Percentiles rank a stretch among this genome's conserved stretches.
Conservation (phyloP, 2,888 invertebrate species). For the Drosophila mayaguana region DNA sequence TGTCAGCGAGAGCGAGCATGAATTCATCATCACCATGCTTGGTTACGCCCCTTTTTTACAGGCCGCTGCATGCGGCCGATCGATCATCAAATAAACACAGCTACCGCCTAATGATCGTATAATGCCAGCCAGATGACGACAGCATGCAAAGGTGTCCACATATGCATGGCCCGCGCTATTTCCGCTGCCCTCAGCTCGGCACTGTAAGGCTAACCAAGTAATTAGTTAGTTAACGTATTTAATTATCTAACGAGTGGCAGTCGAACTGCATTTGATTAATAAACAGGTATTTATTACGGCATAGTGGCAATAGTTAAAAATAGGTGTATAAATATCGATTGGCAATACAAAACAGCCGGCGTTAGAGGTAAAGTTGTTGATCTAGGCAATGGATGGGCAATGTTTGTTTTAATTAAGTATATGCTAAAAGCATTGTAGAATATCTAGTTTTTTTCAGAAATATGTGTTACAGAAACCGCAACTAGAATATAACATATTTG, state of each 20-base stretch:
- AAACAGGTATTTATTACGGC: background rate
- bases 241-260: background rate
- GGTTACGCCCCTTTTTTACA: constrained; percentile 63
- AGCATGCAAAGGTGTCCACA: constrained; percentile 14
- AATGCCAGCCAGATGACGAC: constrained; percentile 44
- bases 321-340: background rate
- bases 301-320: background rate
- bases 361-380: background rate
- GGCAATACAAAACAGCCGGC: background rate
- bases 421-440: too few species aligned
- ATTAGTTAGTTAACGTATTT: background rate
- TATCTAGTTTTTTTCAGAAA: too few species aligned
- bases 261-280: background rate
- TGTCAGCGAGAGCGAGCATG: constrained; percentile 45
- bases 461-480: too few species aligned
- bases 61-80: constrained; percentile 44
- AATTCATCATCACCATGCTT: constrained; percentile 71
- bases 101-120: constrained; percentile 76
- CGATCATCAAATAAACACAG: constrained; percentile 55
- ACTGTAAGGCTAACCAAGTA: background rate
- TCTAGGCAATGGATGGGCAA: background rate
- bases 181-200: background rate
- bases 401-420: background rate
- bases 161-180: background rate
- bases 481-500: too few species aligned